Evolutionary conservation across 2,888 invertebrate genomes (phyloP).

Genomic region (Rotaria macrura): DNA sequence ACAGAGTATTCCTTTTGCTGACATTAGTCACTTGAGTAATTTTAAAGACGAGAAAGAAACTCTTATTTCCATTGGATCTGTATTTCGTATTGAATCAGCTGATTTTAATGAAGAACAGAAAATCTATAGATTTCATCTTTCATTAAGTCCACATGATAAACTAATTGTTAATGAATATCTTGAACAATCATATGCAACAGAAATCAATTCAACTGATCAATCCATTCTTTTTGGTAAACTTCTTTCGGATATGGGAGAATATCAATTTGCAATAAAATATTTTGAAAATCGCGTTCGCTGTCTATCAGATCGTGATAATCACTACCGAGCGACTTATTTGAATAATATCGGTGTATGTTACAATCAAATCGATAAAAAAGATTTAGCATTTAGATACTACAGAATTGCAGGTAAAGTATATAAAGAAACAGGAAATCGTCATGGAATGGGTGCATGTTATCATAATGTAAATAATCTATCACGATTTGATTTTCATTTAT

Average conservation of each 20-base stretch:
- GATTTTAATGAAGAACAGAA: not conserved
- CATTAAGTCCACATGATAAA: not conserved
- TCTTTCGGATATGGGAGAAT: not conserved
- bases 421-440: not conserved
- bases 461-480: not conserved
- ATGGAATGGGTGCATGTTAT: not conserved
- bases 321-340: not conserved
- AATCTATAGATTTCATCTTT: not conserved
- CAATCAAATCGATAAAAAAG: not conserved
- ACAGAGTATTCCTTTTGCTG: not conserved
- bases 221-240: not conserved
- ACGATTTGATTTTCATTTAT: too few relatives aligned
- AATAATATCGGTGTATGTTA: not conserved
- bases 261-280: not conserved
- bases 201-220: not conserved
- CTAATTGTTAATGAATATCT: not conserved
- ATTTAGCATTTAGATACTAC: not conserved
- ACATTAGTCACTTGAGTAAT: not conserved
- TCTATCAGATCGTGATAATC: not conserved
- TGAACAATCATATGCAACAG: not conserved
- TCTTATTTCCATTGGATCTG: not conserved
- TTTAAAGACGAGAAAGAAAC: not conserved
- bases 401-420: not conserved
- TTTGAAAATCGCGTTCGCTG: not conserved
- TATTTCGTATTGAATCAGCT: not conserved